phyloP scores from a whole-genome alignment of 2,113 vertebrate species.

The Lipophrys pholis region DNA sequence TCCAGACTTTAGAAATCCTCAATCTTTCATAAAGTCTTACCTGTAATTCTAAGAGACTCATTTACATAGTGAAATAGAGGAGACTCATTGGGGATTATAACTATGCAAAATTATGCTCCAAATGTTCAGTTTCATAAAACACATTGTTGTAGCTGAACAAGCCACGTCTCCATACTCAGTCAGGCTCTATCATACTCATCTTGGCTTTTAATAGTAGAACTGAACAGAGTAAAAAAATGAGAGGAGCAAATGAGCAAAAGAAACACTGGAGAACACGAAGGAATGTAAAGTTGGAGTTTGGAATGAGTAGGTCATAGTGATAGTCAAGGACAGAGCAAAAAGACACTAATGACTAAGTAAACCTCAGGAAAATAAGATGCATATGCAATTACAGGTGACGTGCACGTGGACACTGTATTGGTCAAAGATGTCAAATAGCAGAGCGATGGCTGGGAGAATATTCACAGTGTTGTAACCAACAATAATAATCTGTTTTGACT shows the following conservation, averaged over 20 bases:
- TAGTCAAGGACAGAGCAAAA: conserved; percentile 8
- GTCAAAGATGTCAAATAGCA: conserved; percentile 13
- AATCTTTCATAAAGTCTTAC: conserved; percentile 53
- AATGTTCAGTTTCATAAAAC: conserved; percentile 70
- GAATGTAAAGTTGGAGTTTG: not conserved
- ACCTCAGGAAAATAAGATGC: conserved; percentile 1
- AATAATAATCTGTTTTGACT: too few relatives aligned
- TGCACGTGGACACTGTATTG: conserved; percentile 10
- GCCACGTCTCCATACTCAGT: conserved; percentile 19
- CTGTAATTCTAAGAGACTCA: conserved; percentile 58
- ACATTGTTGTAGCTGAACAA: conserved; percentile 48
- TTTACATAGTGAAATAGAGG: conserved; percentile 77
- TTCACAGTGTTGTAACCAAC: not conserved
- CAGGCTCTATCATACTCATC: conserved; percentile 38
- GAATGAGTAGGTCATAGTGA: not conserved
- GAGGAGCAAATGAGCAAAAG: conserved; percentile 12
- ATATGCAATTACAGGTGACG: not conserved
- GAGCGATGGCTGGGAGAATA: conserved; percentile 22
- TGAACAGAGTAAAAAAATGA: conserved; percentile 25
- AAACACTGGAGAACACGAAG: conserved; percentile 14
- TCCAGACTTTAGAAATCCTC: conserved; percentile 41
- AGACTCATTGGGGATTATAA: conserved; percentile 68
- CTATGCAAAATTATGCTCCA: conserved; percentile 63
- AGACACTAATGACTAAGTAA: not conserved
- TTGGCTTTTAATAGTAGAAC: conserved; percentile 33